Conservation (phyloP, 2,113 vertebrate species). For the Chiloscyllium plagiosum region DNA sequence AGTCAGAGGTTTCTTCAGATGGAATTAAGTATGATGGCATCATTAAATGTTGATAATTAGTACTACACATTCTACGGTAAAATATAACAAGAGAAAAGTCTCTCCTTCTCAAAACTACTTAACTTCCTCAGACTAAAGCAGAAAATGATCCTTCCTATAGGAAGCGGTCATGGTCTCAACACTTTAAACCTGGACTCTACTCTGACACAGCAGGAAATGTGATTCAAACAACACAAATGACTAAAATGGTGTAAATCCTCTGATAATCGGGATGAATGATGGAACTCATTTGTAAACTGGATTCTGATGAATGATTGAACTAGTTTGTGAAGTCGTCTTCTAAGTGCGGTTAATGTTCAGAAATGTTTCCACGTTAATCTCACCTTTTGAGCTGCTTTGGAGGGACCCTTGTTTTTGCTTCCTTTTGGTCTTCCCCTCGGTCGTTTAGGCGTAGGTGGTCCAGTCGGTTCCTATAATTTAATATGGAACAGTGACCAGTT, state of each 20-base stretch:
- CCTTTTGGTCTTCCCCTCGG: slow-evolving; percentile 92
- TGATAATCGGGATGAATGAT: slow-evolving; percentile 25
- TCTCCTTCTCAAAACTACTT: not conserved
- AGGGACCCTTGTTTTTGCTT: slow-evolving; percentile 96
- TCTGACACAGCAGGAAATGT: slow-evolving; percentile 32
- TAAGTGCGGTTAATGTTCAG: slow-evolving; percentile 21
- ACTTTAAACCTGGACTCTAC: slow-evolving; percentile 31
- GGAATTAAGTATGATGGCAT: not conserved
- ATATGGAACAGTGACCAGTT: slow-evolving; percentile 37
- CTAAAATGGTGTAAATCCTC: slow-evolving; percentile 35
- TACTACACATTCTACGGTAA: not conserved
- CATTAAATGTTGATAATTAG: not conserved
- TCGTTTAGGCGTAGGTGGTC: slow-evolving; percentile 92
- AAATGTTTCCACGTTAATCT: slow-evolving; percentile 48
- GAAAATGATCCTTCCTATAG: slow-evolving; percentile 25
- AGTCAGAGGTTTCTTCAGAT: not conserved
- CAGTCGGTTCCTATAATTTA: slow-evolving; percentile 73
- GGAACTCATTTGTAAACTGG: slow-evolving; percentile 29
- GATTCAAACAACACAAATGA: slow-evolving; percentile 35
- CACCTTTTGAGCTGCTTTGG: slow-evolving; percentile 92
- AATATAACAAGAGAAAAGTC: not conserved
- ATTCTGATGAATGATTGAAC: slow-evolving; percentile 30
- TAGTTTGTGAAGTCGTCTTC: slow-evolving; percentile 28
- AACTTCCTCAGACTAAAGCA: not conserved
- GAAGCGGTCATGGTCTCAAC: not conserved